Evolutionary conservation across 2,888 invertebrate genomes (phyloP), one percentile per base, ranked within the genome.

Genomic region (Rosalia funebris): DNA sequence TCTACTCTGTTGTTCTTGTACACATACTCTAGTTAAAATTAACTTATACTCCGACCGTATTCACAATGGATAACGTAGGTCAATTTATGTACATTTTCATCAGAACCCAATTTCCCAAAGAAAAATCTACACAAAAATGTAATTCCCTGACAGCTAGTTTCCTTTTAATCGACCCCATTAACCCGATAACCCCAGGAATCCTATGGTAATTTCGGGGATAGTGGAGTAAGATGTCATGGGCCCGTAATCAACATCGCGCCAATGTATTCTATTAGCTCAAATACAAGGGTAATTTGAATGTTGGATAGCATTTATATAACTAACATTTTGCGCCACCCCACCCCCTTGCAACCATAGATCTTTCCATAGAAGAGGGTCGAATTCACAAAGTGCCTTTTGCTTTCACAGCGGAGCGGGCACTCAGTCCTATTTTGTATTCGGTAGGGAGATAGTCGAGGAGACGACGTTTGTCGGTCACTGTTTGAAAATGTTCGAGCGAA

Each of bases 241-340:
- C 25, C 7, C 4, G 25, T 3, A 25, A 7, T 7, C 25, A 7
- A 7, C 25, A 7, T 7, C 3, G 25, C 25, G 15, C 63, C 48
- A 52, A 60, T 59, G 50, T 56, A 62, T 66, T 66, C 66, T 63
- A 66, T 66, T 66, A 66, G 48, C 42, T 47, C 61, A 50, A 63
- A 59, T 66, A 59, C 63, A 61, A 58, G 65, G 63, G 65, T 67
- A 67, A 67, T 67, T 67, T 67, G 67, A 67, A 65, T 67, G 65
- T 67, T 65, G 59, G 58, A 57, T 67, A 46, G 57, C 57, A 65
- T 55, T 63, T 60, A 61, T 62, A 58, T 54, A 60, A 61, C 58
- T 54, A 45, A 60, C 58, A 50, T 55, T 58, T 53, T 19, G 58
- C 52, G 48, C 48, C 46, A 57, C 61, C 41, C 57, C 45, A 48